Base-by-base conservation (phyloP, 2,797 vertebrate species). In the Otus scops region DNA sequence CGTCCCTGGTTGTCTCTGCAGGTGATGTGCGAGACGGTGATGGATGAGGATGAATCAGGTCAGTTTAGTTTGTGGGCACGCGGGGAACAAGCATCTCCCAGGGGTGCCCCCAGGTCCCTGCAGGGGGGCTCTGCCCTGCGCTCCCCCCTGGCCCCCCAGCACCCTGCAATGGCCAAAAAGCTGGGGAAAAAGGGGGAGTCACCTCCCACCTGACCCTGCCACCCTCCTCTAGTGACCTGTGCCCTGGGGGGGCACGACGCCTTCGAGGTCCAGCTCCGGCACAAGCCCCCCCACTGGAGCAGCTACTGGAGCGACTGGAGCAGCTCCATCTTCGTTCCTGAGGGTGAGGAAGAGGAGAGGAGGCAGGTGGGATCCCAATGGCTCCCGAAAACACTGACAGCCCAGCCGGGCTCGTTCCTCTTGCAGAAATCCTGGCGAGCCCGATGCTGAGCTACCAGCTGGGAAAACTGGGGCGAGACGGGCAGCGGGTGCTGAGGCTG, bases 231-330 rank as follows among this genome's bases (percentile, higher is more conserved):
- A 98, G 98, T 98, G 81, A 91, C 48, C 45, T 98, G 98, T 34
- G 27, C n/a, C 13, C 63, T 97, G 86, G 91, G 57, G 23, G 10
- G 2, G 6, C 16, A 77, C 0, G 12, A 38, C 0, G 64, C 91
- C 20, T 97, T 97, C 3, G 81, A 98, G 36, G 85, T 98, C 39
- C 98, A 98, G 94, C 85, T 98, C 5, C 95, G 97, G 19, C 85
- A 96, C 23, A 96, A 93, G 17, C 36, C 2, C 19, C 51, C 34
- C 8, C 38, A 79, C 76, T 85, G 76, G 3, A 96, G 78, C 60
- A 95, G 96, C 48, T 89, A 70, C 69, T 98, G 98, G 98, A 98
- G 98, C 3, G 28, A 78, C 27, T 98, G 98, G 98, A 98, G 98
- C 85, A 13, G 56, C 30, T 18, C 95, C 3, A 89, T 97, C 85